Evolutionary conservation across 1,140 invertebrate species (phyloP).

Genomic region (Luehdorfia chinensis): DNA sequence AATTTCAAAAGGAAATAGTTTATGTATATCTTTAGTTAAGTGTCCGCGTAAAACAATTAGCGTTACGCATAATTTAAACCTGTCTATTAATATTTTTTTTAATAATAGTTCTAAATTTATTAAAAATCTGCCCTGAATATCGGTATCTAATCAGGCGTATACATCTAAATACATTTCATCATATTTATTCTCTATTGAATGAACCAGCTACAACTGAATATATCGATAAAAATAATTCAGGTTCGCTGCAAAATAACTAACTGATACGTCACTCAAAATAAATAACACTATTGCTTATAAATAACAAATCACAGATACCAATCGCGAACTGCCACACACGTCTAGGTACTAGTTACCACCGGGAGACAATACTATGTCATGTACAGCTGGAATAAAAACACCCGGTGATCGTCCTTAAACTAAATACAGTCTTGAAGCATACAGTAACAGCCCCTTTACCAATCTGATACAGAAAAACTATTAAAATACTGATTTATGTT

Average conservation of each 20-base stretch:
- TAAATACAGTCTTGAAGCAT: slow-evolving; percentile 70
- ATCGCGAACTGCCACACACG: slow-evolving; percentile 51
- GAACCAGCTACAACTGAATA: slow-evolving; percentile 6
- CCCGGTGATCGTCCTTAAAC: slow-evolving; percentile 40
- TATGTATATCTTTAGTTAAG: too few relatives aligned
- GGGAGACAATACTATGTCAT: slow-evolving; percentile 17
- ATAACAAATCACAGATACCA: slow-evolving; percentile 71
- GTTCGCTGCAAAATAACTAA: slow-evolving; percentile 9
- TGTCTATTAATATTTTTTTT: too few relatives aligned
- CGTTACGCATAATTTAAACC: too few relatives aligned
- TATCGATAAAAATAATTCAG: slow-evolving; percentile 15
- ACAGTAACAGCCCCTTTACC: slow-evolving; percentile 45
- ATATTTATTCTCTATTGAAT: too few relatives aligned
- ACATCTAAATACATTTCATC: too few relatives aligned
- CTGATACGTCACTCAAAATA: slow-evolving; percentile 36
- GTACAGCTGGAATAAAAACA: slow-evolving; percentile 7
- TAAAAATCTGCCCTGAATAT: too few relatives aligned
- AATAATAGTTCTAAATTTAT: too few relatives aligned
- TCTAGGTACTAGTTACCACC: slow-evolving; percentile 20
- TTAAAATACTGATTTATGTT: slow-evolving; percentile 19
- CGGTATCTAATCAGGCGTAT: too few relatives aligned
- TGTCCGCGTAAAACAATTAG: too few relatives aligned
- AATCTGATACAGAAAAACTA: slow-evolving; percentile 41
- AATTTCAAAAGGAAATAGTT: too few relatives aligned
- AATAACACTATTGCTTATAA: slow-evolving; percentile 60